Conservation (phyloP, 2,797 vertebrate genomes). For the Sebastes steindachneri region DNA sequence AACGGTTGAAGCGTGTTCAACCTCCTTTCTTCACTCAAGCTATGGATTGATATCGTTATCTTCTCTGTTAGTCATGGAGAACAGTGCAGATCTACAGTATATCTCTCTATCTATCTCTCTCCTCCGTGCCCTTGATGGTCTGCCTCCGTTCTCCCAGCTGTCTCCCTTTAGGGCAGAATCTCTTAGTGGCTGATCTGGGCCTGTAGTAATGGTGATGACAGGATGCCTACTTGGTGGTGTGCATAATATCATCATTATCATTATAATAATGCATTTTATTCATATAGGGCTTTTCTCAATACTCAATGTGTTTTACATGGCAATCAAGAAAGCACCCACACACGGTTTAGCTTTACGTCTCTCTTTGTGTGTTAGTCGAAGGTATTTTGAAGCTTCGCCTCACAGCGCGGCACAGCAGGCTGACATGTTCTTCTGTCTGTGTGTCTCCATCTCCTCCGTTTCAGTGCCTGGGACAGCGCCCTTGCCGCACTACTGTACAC, state of each 20-base stretch:
- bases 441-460: no score
- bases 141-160: not conserved
- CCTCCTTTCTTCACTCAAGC: not conserved
- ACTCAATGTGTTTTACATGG: not conserved
- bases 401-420: no score
- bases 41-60: constrained; percentile 13
- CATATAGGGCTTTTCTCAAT: not conserved
- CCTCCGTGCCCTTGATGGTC: not conserved
- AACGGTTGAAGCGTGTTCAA: no score
- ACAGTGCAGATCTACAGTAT: not conserved
- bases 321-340: not conserved
- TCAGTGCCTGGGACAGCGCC: no score
- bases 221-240: not conserved
- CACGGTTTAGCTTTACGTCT: not conserved
- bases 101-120: not conserved
- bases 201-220: constrained; percentile 36
- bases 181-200: constrained; percentile 12
- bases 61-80: constrained; percentile 18
- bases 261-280: not conserved
- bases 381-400: no score
- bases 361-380: not conserved
- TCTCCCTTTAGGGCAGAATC: constrained; percentile 17
- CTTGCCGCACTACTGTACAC: no score
- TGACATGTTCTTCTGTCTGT: no score
- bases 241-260: not conserved